Base-by-base conservation (phyloP, 2,113 vertebrate genomes). In the Phyllopteryx taeniolatus region DNA sequence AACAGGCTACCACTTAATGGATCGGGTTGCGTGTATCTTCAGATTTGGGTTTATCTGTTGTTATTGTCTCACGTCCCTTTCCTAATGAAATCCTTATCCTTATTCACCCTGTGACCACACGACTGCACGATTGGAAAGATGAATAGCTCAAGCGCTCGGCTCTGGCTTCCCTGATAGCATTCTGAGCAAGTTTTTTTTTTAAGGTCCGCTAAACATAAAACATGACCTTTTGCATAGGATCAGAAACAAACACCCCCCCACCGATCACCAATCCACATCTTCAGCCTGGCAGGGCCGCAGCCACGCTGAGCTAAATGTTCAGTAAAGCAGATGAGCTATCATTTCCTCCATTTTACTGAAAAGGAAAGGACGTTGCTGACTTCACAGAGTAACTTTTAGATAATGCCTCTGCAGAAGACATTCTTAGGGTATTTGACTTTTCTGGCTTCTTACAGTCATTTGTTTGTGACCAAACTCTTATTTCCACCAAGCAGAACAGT, bases 141-240 rank as follows among this genome's bases (percentile, higher is more conserved):
- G 71, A 86, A 89, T 88, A 70, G 68, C 73, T 73, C 64, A 64
- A 3, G 53, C 22, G 0, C 66, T 19, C 62, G 65, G 80, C 76
- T 81, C 86, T 90, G 90, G 69, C 70, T 74, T 43, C 62, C 63
- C 81, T 82, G 88, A 88, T 86, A 89, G 62, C 66, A 54, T 78
- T 86, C 77, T 71, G 44, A 33, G 57, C 83, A 80, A 79, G 74
- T 44, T 47, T 35, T 74, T 81, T 81, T 54, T 43, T 69, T 84
- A 80, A 79, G 81, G 77, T 84, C 73, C 53, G 22, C 35, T 44
- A 71, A 72, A 85, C 82, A 85, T 77, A 82, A 86, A 87, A 85
- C 59, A 64, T 75, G 69, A 87, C 86, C 82, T 89, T 82, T 91
- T 90, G 90, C 89, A 91, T 89, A 91, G 88, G 63, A 83, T 86